Evolutionary conservation across 2,113 vertebrate species (phyloP).

Genomic region (cattle (Bos taurus)): DNA sequence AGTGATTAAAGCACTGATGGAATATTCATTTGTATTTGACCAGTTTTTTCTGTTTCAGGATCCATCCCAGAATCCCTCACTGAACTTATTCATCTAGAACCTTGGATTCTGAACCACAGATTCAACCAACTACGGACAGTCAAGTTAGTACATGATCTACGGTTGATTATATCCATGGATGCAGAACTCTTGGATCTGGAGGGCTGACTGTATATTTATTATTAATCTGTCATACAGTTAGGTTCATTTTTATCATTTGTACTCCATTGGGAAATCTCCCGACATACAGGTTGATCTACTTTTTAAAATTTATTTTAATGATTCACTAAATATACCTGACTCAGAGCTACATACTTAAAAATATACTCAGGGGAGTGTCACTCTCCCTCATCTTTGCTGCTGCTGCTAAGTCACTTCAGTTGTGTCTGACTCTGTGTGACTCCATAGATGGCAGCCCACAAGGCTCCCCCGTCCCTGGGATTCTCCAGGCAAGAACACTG

Average conservation of each 20-base stretch:
- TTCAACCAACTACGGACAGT: not conserved
- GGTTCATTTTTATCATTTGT: not conserved
- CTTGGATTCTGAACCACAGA: not conserved
- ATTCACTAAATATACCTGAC: not conserved
- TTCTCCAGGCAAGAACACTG: too few relatives aligned
- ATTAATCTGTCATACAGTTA: not conserved
- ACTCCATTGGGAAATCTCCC: not conserved
- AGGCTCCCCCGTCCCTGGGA: too few relatives aligned
- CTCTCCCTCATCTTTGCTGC: not conserved
- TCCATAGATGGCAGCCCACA: too few relatives aligned
- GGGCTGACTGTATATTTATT: not conserved
- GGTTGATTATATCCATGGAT: not conserved
- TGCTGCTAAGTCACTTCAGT: too few relatives aligned
- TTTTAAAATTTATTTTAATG: not conserved
- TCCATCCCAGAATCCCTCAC: too few relatives aligned
- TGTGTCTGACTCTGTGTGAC: too few relatives aligned
- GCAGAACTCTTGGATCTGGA: not conserved
- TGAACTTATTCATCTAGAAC: not conserved
- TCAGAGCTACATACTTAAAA: not conserved
- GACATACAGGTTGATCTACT: not conserved
- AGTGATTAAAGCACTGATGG: not conserved
- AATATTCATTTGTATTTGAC: not conserved
- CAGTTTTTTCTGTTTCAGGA: not conserved
- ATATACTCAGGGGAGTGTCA: not conserved
- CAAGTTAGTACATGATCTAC: not conserved